Evolutionary conservation across 2,888 invertebrate genomes (phyloP), one percentile per base, ranked within the genome.

Genomic region (Ophion ventricosus): DNA sequence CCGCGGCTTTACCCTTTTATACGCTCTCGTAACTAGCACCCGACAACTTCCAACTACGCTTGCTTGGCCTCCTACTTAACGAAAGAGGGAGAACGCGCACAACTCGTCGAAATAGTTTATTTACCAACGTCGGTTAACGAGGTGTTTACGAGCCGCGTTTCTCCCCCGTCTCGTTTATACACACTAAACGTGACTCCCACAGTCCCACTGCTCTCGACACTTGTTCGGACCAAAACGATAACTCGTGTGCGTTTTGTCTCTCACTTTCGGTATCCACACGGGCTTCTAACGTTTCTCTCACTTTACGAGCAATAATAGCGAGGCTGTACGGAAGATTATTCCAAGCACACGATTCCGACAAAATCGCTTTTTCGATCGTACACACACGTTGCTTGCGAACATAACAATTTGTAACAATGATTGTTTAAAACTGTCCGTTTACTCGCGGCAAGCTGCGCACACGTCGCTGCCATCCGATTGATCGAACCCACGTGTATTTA

Each of bases 81-180:
- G 72, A 76, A 40, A 54, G 43, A 26, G 40, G 10, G 14, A 29
- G 56, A 56, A 7, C n/a, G 61, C 43, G 54, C 29, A 23, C 29
- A 40, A 25, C 67, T 82, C 35, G 54, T 40, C 73, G 72, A 76
- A 83, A 77, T 63, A 73, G 80, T 83, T 83, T 80, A 83, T 83
- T 80, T 73, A 64, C 61, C 67, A 57, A 83, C 67, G 76, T 67
- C 72, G 43, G 83, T 83, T 83, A 83, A 83, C 80, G 80, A 83
- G 80, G 76, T 80, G 80, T 77, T 80, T 83, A 83, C 80, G 83
- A 83, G 76, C 80, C 77, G 73, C 83, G 73, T 80, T 83, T 80
- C 70, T 73, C 77, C 72, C 57, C 20, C 73, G 80, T 77, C 76
- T 49, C 59, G 69, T 73, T 59, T 73, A 57, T 73, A 74, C 72